A percentile compares a stretch with the other conserved stretches of the same genome.
phyloP scores from a whole-genome alignment of 2,888 invertebrate species.

The Thymelicus lineola region DNA sequence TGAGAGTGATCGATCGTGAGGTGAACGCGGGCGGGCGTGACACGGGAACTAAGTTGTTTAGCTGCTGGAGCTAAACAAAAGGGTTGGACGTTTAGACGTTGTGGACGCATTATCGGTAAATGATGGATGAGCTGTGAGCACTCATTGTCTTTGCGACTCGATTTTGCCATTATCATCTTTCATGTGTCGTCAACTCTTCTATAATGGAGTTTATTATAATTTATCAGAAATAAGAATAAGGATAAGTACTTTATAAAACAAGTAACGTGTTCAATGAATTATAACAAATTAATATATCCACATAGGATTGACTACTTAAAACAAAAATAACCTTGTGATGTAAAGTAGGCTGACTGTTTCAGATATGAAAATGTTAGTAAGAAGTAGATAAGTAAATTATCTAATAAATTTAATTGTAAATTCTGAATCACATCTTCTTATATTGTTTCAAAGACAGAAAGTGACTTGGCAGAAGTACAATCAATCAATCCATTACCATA shows the following conservation, averaged over 20 bases:
- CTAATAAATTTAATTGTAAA: no score
- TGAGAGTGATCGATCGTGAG: slow-evolving; percentile 32
- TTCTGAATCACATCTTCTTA: neutral
- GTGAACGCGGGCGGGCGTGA: neutral
- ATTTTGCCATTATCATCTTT: slow-evolving; percentile 61
- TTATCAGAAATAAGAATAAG: no score
- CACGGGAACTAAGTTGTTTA: slow-evolving; percentile 34
- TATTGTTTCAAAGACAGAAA: slow-evolving; percentile 28
- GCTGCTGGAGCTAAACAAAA: slow-evolving; percentile 49
- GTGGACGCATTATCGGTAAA: slow-evolving; percentile 68
- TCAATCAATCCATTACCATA: slow-evolving; percentile 74
- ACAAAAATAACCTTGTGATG: no score
- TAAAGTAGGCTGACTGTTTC: no score
- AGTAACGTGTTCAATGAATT: no score
- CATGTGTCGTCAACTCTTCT: slow-evolving; percentile 31
- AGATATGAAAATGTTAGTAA: no score
- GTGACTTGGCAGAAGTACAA: slow-evolving; percentile 45
- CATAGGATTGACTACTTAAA: no score
- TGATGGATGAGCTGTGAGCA: slow-evolving; percentile 67
- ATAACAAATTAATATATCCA: no score
- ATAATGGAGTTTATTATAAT: neutral
- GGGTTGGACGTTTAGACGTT: slow-evolving; percentile 55
- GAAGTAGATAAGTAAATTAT: no score
- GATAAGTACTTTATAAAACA: no score
- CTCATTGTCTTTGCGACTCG: slow-evolving; percentile 51